Evolutionary conservation across 30 jellyfish, hydroid and myxozoan genomes (phyloP).

Genomic region (Pseudorhiza aurosa): DNA sequence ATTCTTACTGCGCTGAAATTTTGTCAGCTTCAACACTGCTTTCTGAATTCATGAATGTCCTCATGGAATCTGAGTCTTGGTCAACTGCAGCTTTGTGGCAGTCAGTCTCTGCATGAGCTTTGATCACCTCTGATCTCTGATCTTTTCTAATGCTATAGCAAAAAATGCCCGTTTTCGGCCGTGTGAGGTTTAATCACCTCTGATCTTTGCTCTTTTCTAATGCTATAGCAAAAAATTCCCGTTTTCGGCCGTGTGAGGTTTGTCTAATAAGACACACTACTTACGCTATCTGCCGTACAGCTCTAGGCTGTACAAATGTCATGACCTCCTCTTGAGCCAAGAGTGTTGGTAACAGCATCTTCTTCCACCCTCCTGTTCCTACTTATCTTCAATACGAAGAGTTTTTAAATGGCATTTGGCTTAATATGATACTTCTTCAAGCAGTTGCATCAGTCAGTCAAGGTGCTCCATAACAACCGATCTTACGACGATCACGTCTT

Average conservation of each 20-base stretch:
- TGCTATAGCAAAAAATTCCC: slow-evolving; percentile 30
- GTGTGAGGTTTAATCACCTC: slow-evolving; percentile 36
- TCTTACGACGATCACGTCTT: no score
- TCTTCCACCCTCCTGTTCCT: slow-evolving; percentile 9
- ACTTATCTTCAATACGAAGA: slow-evolving; percentile 22
- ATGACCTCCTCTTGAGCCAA: slow-evolving; percentile 25
- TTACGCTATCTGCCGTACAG: slow-evolving; percentile 26
- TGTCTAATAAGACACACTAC: slow-evolving; percentile 28
- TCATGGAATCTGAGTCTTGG: slow-evolving; percentile 41
- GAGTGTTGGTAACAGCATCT: slow-evolving; percentile 24
- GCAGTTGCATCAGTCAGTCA: slow-evolving; percentile 1
- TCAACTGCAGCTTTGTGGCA: slow-evolving; percentile 56
- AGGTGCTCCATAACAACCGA: no score
- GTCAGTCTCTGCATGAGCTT: slow-evolving; percentile 44
- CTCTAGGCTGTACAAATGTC: slow-evolving; percentile 47
- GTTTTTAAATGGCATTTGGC: slow-evolving; percentile 34
- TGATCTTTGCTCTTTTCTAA: slow-evolving; percentile 6
- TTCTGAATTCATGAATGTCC: slow-evolving; percentile 37
- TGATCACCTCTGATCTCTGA: slow-evolving; percentile 23
- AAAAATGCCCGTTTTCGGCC: slow-evolving; percentile 24
- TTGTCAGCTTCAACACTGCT: slow-evolving; percentile 42
- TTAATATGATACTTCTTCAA: slow-evolving; percentile 6
- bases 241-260: slow-evolving; percentile 18
- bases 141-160: slow-evolving; percentile 23
- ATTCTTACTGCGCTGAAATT: slow-evolving; percentile 45